phyloP scores from a whole-genome alignment of 2,888 invertebrate species.

The Tanypteryx hageni region DNA sequence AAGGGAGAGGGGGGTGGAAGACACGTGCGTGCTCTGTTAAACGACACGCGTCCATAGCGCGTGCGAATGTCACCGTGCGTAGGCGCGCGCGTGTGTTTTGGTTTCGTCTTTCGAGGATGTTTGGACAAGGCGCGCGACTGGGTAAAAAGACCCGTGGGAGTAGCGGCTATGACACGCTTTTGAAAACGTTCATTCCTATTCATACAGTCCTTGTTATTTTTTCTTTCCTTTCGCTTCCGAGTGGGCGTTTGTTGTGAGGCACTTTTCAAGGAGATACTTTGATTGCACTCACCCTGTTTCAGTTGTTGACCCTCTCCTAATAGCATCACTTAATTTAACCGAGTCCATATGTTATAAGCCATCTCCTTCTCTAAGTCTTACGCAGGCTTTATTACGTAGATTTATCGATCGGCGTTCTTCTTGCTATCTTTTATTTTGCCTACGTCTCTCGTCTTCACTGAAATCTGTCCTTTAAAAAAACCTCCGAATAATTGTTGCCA shows the following conservation, averaged over 20 bases:
- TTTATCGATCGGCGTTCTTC: too few species aligned
- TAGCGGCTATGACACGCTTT: neutral
- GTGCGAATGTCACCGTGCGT: neutral
- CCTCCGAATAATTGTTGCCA: too few species aligned
- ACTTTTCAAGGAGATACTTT: neutral
- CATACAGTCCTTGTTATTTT: neutral
- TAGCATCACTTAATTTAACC: too few species aligned
- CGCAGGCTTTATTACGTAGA: too few species aligned
- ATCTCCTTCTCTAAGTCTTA: too few species aligned
- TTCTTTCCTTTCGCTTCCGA: neutral
- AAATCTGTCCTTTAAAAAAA: too few species aligned
- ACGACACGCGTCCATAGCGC: constrained; percentile 26
- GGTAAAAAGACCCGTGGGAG: constrained; percentile 26
- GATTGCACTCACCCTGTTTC: neutral
- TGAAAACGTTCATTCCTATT: neutral
- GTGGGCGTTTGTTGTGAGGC: neutral
- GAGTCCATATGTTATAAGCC: too few species aligned
- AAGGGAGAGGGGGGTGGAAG: neutral
- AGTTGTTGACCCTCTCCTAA: neutral
- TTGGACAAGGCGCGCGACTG: neutral
- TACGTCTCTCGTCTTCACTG: too few species aligned
- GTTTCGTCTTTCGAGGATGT: neutral
- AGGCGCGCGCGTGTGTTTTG: neutral
- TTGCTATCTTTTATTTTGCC: too few species aligned
- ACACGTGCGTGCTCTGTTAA: neutral